phyloP scores from a whole-genome alignment of 1,140 invertebrate genomes.

The Macrotrachela quadricornifera region DNA sequence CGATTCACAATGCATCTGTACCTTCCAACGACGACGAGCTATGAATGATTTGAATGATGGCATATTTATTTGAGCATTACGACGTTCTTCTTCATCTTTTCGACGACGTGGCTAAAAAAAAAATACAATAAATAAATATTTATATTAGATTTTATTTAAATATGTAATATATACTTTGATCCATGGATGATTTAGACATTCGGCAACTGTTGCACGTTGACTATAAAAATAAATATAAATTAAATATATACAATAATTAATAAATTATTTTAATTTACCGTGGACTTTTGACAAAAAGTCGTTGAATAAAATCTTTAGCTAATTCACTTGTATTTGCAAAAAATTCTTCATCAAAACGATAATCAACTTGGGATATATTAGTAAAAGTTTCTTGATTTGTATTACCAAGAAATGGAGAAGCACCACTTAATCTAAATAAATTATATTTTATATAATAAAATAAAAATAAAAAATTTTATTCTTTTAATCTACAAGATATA shows the following conservation, averaged over 20 bases:
- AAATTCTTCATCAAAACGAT: slow-evolving; percentile 35
- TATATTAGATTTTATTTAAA: slow-evolving; percentile 16
- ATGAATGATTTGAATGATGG: slow-evolving; percentile 34
- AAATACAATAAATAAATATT: background rate
- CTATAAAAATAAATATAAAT: too few species aligned
- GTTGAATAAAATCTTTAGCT: slow-evolving; percentile 37
- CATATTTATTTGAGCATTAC: slow-evolving; percentile 25
- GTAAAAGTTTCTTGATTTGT: slow-evolving; percentile 37
- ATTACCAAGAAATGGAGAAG: slow-evolving; percentile 39
- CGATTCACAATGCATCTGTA: slow-evolving; percentile 13
- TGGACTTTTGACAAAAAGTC: slow-evolving; percentile 33
- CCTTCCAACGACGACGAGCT: slow-evolving; percentile 34
- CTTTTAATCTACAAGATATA: slow-evolving; percentile 46
- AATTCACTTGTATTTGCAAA: slow-evolving; percentile 33
- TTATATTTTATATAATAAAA: background rate
- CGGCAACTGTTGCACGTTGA: slow-evolving; percentile 38
- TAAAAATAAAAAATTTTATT: slow-evolving; percentile 15
- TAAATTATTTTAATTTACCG: slow-evolving; percentile 17
- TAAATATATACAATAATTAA: too few species aligned
- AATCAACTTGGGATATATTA: slow-evolving; percentile 36
- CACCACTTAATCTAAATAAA: slow-evolving; percentile 32
- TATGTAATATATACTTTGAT: slow-evolving; percentile 31
- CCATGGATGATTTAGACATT: slow-evolving; percentile 45
- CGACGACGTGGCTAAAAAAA: background rate
- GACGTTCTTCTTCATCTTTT: slow-evolving; percentile 3